These are phyloP conservation scores for Rhogogaster chlorosoma DNA, from an alignment of 2,888 invertebrate species.

Conservation along the genomic window DNA sequence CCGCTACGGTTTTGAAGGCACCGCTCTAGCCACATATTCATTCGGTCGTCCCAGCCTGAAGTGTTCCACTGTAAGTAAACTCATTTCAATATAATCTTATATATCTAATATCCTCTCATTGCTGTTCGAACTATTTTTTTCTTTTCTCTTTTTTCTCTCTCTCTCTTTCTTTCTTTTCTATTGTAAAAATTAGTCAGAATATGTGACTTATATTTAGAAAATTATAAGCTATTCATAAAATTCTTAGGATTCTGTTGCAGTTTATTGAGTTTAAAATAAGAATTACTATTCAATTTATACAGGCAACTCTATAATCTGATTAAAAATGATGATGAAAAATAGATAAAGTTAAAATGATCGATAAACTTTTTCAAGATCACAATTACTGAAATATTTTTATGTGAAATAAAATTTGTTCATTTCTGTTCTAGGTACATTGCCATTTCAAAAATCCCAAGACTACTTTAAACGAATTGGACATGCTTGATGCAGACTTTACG, in stretches of 20 bases:
- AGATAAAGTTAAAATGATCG: neutral
- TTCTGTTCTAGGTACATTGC: slow-evolving; percentile 84
- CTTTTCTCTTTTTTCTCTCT: no score
- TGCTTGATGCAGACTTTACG: slow-evolving; percentile 88
- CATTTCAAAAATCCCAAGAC: slow-evolving; percentile 91
- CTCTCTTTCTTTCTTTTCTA: no score
- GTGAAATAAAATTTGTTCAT: slow-evolving; percentile 2
- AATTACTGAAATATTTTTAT: neutral
- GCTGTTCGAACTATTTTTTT: no score
- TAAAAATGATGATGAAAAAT: neutral
- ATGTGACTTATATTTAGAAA: neutral
- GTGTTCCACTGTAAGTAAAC: slow-evolving; percentile 83
- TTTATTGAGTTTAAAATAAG: neutral
- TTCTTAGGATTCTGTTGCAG: neutral
- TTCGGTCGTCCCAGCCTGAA: slow-evolving; percentile 89
- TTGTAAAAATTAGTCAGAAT: neutral
- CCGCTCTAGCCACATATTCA: slow-evolving; percentile 94
- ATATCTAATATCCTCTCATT: neutral
- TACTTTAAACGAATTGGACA: slow-evolving; percentile 92
- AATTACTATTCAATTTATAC: neutral
- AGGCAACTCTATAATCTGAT: neutral
- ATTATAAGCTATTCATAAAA: neutral
- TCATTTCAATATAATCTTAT: neutral
- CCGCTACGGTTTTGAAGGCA: slow-evolving; percentile 97
- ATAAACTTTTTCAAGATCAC: neutral